Percentiles rank a stretch among this genome's conserved stretches.
Conservation (phyloP, 2,888 invertebrate genomes). For the Charanyca ferruginea region DNA sequence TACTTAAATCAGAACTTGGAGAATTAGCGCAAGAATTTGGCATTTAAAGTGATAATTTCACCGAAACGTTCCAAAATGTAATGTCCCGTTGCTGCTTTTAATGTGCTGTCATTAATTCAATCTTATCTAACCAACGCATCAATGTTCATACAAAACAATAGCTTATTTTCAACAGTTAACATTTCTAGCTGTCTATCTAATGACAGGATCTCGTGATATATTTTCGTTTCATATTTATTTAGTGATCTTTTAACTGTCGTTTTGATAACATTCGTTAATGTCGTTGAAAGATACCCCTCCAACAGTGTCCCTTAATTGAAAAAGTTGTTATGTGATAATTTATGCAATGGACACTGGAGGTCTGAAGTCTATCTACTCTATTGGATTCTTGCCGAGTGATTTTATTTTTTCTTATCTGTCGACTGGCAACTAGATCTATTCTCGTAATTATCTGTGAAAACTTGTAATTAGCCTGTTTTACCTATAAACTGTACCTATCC, state of each 20-base stretch:
- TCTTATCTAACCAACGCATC: slow-evolving; percentile 43
- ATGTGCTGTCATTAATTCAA: slow-evolving; percentile 37
- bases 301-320: too few relatives aligned
- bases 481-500: too few relatives aligned
- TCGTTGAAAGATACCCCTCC: too few relatives aligned
- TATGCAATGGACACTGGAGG: too few relatives aligned
- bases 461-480: too few relatives aligned
- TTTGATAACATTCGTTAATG: slow-evolving; percentile 12
- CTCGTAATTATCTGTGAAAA: too few relatives aligned
- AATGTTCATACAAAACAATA: slow-evolving; percentile 16
- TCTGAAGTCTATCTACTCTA: too few relatives aligned
- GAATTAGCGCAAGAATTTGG: slow-evolving; percentile 6
- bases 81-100: slow-evolving; percentile 29
- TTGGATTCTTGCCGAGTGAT: too few relatives aligned
- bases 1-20: neutral
- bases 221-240: slow-evolving; percentile 9
- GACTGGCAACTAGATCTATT: too few relatives aligned
- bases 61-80: slow-evolving; percentile 11
- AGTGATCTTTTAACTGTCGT: slow-evolving; percentile 22
- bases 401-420: too few relatives aligned
- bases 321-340: too few relatives aligned
- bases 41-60: neutral
- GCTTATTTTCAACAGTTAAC: slow-evolving; percentile 20
- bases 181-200: slow-evolving; percentile 19
- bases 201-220: slow-evolving; percentile 1